Percentiles rank a stretch among this genome's conserved stretches.
These are phyloP conservation scores for Periophthalmodon schlosseri DNA, from an alignment of 2,113 vertebrate species.

Conservation along the genomic window DNA sequence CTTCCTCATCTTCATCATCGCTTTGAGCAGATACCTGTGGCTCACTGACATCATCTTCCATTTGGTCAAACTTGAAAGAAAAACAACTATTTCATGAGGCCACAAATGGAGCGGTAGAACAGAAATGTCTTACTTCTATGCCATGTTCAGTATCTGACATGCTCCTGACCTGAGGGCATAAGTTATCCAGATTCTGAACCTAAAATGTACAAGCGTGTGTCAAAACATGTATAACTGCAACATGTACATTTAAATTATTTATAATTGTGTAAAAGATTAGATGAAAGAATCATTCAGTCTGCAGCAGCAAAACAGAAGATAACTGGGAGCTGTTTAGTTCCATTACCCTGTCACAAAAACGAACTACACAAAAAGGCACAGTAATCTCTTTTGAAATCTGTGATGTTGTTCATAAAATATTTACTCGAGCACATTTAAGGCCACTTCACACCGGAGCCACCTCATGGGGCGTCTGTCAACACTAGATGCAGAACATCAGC, in stretches of 20 bases:
- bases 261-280: neutral
- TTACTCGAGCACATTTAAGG: no score
- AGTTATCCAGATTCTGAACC: neutral
- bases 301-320: neutral
- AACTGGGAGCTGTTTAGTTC: no score
- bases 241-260: neutral
- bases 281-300: neutral
- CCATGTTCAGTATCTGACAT: neutral
- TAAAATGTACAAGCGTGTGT: neutral
- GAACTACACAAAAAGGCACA: no score
- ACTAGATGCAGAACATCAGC: no score
- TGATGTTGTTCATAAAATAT: no score
- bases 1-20: conserved; percentile 32
- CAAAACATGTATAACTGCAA: neutral
- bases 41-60: neutral
- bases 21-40: conserved; percentile 12
- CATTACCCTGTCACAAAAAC: no score
- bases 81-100: neutral
- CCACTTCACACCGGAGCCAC: no score
- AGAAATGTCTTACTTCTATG: conserved; percentile 1
- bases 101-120: neutral
- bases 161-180: neutral
- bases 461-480: no score
- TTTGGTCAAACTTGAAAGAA: conserved; percentile 19
- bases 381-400: no score